Evolutionary conservation across 2,113 vertebrate species (phyloP).

Genomic region (Eidolon helvum): DNA sequence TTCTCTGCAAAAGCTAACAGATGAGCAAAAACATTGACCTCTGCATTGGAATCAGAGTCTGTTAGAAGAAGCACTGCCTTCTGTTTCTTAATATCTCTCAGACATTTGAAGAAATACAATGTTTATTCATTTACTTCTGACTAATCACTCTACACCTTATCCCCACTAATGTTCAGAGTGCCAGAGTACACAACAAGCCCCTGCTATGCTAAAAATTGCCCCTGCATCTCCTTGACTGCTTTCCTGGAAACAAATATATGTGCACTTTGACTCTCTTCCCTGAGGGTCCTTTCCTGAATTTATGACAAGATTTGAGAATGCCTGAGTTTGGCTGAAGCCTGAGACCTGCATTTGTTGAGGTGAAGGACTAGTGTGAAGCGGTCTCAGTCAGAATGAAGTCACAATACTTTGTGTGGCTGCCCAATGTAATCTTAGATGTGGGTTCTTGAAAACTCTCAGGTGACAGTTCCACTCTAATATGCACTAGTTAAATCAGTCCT

Average conservation of each 20-base stretch:
- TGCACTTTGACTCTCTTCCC: neutral
- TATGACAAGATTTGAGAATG: neutral
- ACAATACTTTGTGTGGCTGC: neutral
- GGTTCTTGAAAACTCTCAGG: neutral
- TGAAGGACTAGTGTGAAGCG: neutral
- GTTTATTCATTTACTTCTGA: neutral
- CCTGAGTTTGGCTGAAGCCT: neutral
- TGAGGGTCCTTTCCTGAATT: neutral
- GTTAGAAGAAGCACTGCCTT: neutral
- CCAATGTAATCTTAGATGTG: neutral
- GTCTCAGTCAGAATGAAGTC: neutral
- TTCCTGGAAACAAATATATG: neutral
- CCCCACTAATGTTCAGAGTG: neutral
- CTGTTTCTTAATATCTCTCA: neutral
- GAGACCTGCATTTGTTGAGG: neutral
- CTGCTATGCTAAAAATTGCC: neutral
- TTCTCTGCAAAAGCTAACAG: neutral
- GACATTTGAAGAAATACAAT: neutral
- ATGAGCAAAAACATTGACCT: neutral
- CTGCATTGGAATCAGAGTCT: neutral
- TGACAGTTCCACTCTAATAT: neutral
- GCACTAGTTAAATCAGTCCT: neutral
- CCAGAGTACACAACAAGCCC: neutral
- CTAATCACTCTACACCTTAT: neutral
- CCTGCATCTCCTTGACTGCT: neutral